Evolutionary conservation across 1,140 invertebrate genomes (phyloP).

Genomic region (Aphelenchoides fujianensis): DNA sequence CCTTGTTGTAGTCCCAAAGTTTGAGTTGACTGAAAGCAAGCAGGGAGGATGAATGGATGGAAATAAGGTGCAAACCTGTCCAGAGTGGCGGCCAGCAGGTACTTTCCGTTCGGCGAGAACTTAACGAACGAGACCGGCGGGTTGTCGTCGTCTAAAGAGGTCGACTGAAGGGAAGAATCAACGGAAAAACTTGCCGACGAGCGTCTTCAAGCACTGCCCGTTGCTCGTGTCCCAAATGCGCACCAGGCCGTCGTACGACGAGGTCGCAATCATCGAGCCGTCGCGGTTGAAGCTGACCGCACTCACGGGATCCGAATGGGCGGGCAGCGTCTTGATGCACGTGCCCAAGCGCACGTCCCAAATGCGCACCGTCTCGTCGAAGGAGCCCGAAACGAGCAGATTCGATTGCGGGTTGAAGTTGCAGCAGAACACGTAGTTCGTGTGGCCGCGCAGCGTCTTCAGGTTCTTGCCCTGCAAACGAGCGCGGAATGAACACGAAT

Average conservation of each 20-base stretch:
- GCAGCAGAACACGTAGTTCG: slow-evolving; percentile 99
- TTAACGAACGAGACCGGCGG: slow-evolving; percentile 99
- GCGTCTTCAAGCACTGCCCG: slow-evolving; percentile 95
- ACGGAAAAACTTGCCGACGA: slow-evolving; percentile 69
- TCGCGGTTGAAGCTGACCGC: slow-evolving; percentile 93
- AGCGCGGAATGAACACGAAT: slow-evolving; percentile 25
- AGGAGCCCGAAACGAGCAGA: slow-evolving; percentile 96
- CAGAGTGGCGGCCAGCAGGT: slow-evolving; percentile 92
- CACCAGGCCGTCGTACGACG: slow-evolving; percentile 97
- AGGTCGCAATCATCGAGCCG: slow-evolving; percentile 94
- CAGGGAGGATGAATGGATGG: too few relatives aligned
- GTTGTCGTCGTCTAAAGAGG: slow-evolving; percentile 82
- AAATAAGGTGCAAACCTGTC: too few relatives aligned
- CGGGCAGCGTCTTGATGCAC: slow-evolving; percentile 95
- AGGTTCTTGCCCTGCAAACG: slow-evolving; percentile 81
- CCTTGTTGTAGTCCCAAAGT: slow-evolving; percentile 97
- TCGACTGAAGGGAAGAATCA: too few relatives aligned
- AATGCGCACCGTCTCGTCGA: slow-evolving; percentile 97
- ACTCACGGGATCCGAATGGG: slow-evolving; percentile 98
- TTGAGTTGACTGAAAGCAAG: slow-evolving; percentile 77
- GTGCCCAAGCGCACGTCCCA: slow-evolving; percentile 99
- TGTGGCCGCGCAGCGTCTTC: slow-evolving; percentile 97
- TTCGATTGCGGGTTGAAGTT: slow-evolving; percentile 99
- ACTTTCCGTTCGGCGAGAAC: slow-evolving; percentile 99
- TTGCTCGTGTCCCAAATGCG: slow-evolving; percentile 99